Conservation (phyloP, 2,113 vertebrate species). For the Boleophthalmus pectinirostris region DNA sequence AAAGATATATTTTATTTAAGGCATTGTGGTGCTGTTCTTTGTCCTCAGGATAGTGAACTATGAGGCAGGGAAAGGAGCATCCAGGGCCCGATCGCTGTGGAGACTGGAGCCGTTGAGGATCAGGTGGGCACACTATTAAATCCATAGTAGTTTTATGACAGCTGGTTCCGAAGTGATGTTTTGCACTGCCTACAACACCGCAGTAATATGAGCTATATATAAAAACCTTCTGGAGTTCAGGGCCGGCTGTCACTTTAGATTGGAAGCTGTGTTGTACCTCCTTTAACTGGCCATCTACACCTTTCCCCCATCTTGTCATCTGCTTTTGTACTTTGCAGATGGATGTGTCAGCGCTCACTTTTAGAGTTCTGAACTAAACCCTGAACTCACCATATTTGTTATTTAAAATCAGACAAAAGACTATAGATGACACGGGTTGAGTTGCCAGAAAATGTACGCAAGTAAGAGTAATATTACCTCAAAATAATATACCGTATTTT, state of each 20-base stretch:
- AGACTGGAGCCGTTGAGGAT: slow-evolving; percentile 94
- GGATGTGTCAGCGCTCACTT: slow-evolving; percentile 18
- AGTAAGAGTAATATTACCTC: no score
- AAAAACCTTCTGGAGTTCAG: slow-evolving; percentile 2
- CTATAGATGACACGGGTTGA: neutral
- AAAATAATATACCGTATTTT: no score
- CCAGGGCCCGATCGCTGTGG: slow-evolving; percentile 90
- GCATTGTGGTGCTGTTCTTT: neutral
- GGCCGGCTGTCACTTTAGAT: slow-evolving; percentile 36
- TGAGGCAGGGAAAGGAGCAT: slow-evolving; percentile 89
- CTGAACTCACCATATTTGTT: no score
- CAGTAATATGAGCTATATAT: slow-evolving; percentile 14
- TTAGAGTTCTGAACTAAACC: neutral
- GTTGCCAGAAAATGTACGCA: no score
- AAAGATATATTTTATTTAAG: neutral
- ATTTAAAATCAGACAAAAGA: no score
- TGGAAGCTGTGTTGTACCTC: slow-evolving; percentile 36
- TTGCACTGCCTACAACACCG: slow-evolving; percentile 2
- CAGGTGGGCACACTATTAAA: slow-evolving; percentile 78
- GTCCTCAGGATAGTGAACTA: slow-evolving; percentile 87
- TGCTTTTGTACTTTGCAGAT: neutral
- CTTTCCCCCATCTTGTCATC: slow-evolving; percentile 19
- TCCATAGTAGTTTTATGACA: neutral
- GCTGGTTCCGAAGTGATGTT: slow-evolving; percentile 1
- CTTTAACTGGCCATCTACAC: slow-evolving; percentile 30